Conservation (phyloP, 2,888 invertebrate genomes). For the Actias luna region DNA sequence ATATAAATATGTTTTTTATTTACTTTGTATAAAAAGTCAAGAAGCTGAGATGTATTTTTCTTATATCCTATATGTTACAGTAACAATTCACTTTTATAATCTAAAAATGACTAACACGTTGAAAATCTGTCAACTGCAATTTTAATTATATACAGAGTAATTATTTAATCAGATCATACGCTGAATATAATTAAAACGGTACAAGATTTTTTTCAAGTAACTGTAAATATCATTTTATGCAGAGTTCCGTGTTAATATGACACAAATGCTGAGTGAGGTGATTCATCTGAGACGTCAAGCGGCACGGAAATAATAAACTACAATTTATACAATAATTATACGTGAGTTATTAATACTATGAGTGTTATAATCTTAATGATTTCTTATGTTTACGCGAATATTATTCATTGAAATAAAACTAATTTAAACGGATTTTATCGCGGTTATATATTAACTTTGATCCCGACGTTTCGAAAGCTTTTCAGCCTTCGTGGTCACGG, state of each 20-base stretch:
- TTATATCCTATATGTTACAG: no score
- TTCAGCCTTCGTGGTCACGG: no score
- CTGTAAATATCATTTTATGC: conserved; percentile 1
- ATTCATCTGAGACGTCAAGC: conserved; percentile 7
- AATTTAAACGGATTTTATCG: no score
- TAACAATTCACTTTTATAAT: no score
- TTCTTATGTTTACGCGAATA: neutral
- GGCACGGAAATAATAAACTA: neutral
- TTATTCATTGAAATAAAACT: neutral
- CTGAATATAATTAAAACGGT: neutral
- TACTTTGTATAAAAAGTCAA: no score
- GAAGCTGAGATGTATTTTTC: no score
- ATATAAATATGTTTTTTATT: no score
- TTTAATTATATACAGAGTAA: no score
- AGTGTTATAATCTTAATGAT: neutral
- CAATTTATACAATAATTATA: neutral
- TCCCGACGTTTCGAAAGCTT: no score
- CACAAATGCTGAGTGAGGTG: conserved; percentile 5
- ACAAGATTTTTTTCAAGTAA: neutral
- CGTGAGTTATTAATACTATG: neutral
- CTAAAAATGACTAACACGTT: no score
- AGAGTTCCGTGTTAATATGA: conserved; percentile 4
- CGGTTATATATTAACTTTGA: no score
- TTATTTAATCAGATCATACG: neutral
- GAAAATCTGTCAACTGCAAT: no score